These are phyloP conservation scores for Rhabdomys dilectus DNA, from an alignment of 2,113 vertebrate species.

Conservation along the genomic window DNA sequence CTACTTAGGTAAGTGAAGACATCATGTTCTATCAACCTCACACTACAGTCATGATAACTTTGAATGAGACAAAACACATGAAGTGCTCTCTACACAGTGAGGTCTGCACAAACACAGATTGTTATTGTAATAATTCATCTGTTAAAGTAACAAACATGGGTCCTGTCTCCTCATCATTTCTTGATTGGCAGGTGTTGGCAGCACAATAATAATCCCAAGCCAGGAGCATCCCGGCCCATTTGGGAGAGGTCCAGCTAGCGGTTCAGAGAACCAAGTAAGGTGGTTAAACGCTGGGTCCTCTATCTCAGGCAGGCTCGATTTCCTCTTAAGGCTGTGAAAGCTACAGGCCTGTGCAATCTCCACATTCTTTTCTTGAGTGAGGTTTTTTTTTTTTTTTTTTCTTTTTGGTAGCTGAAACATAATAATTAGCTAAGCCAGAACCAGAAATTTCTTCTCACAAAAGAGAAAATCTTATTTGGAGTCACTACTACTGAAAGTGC, in stretches of 20 bases:
- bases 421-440: neutral
- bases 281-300: neutral
- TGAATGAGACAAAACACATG: neutral
- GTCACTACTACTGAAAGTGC: neutral
- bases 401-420: neutral
- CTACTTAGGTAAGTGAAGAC: neutral
- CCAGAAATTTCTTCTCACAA: neutral
- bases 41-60: neutral
- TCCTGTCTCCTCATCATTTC: neutral
- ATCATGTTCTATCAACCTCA: neutral
- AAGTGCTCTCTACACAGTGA: neutral
- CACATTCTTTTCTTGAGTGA: neutral
- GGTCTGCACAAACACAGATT: neutral
- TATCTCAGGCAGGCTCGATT: neutral
- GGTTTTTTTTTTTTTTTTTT: neutral
- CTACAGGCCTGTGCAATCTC: neutral
- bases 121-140: neutral
- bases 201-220: neutral
- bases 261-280: neutral
- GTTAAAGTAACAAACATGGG: neutral
- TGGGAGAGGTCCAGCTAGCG: neutral
- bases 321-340: neutral
- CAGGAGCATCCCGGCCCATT: neutral
- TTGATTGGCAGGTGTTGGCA: neutral
- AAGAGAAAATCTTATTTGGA: conserved; percentile 5